Percentiles rank a stretch among this genome's conserved stretches.
These are phyloP conservation scores for Micronisus gabar DNA, from an alignment of 2,113 vertebrate genomes.

Conservation along the genomic window DNA sequence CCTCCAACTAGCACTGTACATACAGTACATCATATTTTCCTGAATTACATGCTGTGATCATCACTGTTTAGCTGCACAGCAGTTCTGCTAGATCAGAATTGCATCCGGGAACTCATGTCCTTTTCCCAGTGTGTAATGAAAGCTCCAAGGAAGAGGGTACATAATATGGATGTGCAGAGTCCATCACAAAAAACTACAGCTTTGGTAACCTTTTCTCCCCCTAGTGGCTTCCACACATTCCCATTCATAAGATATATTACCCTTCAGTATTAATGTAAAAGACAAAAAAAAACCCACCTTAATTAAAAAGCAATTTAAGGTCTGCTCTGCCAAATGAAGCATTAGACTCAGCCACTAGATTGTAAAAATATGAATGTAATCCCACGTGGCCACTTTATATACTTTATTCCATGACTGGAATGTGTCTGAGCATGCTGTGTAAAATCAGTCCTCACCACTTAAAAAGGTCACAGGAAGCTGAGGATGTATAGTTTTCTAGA, in stretches of 20 bases:
- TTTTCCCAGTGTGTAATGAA: neutral
- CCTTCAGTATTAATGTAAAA: neutral
- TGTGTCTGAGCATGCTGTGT: neutral
- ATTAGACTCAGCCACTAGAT: neutral
- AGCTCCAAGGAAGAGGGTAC: neutral
- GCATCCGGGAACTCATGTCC: neutral
- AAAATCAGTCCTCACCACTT: neutral
- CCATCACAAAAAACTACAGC: neutral
- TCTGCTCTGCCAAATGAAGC: neutral
- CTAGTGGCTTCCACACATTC: neutral
- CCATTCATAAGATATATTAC: neutral
- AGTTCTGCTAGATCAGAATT: neutral
- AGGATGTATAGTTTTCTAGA: neutral
- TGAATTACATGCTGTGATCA: neutral
- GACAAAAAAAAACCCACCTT: neutral
- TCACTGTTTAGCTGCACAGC: neutral
- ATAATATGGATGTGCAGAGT: neutral
- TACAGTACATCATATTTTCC: neutral
- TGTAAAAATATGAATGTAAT: neutral
- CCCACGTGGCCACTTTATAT: neutral
- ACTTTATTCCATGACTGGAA: neutral
- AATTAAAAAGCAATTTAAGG: neutral
- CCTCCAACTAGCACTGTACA: neutral
- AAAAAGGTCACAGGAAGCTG: neutral
- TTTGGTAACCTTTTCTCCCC: neutral